Conservation (phyloP, 2,888 invertebrate genomes). For the Drosophila sordidapex region DNA sequence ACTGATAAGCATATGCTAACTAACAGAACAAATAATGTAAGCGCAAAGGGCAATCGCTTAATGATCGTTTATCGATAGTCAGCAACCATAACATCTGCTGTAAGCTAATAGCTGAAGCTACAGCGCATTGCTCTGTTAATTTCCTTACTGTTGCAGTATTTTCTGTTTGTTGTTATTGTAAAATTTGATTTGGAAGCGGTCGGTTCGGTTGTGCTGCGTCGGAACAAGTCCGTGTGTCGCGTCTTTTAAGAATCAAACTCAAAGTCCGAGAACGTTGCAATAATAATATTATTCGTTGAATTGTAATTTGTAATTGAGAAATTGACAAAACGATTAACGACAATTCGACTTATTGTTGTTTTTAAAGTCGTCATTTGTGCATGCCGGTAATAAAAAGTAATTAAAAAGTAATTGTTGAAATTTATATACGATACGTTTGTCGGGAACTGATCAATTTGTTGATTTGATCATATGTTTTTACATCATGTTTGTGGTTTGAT, state of each 20-base stretch:
- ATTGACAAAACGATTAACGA: slow-evolving; percentile 3
- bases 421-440: slow-evolving; percentile 5
- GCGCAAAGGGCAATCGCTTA: background rate
- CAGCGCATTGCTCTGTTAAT: slow-evolving; percentile 25
- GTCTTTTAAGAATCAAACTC: slow-evolving; percentile 38
- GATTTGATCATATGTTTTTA: slow-evolving; percentile 6
- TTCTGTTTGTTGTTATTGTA: slow-evolving; percentile 48
- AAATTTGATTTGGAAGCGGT: slow-evolving; percentile 36
- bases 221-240: slow-evolving; percentile 20
- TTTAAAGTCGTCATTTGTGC: slow-evolving; percentile 1
- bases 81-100: background rate
- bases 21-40: background rate
- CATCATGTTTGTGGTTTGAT: slow-evolving; percentile 27
- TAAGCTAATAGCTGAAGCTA: background rate
- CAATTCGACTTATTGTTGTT: background rate
- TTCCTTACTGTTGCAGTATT: slow-evolving; percentile 9
- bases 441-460: slow-evolving; percentile 22
- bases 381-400: slow-evolving; percentile 37
- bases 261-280: slow-evolving; percentile 27
- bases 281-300: slow-evolving; percentile 2
- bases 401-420: slow-evolving; percentile 5
- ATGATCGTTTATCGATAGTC: slow-evolving; percentile 30
- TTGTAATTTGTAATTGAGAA: slow-evolving; percentile 4
- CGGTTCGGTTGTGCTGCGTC: slow-evolving; percentile 33
- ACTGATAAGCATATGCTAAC: background rate